Conservation (phyloP, 2,888 invertebrate species). For the Drosophila atripex region DNA sequence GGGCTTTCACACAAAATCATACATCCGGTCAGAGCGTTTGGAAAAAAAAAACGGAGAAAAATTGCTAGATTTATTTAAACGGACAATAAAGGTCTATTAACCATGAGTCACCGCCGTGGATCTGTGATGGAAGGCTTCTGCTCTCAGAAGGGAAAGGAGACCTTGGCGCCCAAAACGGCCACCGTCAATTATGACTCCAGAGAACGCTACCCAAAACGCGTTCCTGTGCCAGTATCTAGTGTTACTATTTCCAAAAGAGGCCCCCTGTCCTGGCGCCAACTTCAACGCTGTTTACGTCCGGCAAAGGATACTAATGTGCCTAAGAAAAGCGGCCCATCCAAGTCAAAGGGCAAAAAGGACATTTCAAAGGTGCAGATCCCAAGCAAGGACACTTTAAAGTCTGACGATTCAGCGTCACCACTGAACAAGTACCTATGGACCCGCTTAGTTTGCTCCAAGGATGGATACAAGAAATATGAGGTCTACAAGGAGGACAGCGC, state of each 20-base stretch:
- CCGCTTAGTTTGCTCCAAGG: neutral
- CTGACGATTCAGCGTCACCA: neutral
- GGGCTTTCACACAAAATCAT: constrained; percentile 14
- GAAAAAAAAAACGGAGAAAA: constrained; percentile 10
- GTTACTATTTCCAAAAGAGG: neutral
- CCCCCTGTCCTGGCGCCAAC: neutral
- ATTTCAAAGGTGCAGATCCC: no score
- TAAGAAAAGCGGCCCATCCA: neutral
- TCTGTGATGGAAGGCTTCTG: neutral
- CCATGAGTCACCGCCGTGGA: constrained; percentile 13
- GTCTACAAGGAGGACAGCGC: neutral
- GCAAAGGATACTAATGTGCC: neutral
- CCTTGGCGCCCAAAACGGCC: neutral
- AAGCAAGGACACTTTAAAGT: neutral
- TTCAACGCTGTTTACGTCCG: neutral
- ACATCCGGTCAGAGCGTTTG: constrained; percentile 12
- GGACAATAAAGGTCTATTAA: constrained; percentile 1
- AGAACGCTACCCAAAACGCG: neutral
- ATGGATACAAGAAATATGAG: neutral
- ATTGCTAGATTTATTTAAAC: neutral
- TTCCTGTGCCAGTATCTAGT: neutral
- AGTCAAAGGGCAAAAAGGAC: neutral
- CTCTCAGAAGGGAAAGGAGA: neutral
- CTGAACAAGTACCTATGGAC: neutral
- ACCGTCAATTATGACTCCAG: neutral